Conservation (phyloP, 2,797 vertebrate species). For the Smutsia temminckii region DNA sequence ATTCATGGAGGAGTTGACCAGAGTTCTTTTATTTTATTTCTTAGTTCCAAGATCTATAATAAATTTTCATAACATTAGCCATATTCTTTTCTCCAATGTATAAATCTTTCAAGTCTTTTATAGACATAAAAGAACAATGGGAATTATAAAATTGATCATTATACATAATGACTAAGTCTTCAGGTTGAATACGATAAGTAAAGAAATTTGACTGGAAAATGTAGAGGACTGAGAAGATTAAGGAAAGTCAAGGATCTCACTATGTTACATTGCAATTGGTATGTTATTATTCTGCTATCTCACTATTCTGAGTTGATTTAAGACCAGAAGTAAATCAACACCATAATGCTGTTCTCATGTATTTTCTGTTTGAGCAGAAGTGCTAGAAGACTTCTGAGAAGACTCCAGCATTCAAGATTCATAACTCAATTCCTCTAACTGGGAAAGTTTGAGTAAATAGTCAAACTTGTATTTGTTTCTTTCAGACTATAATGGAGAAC, state of each 20-base stretch:
- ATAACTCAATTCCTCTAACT: background rate
- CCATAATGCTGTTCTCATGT: background rate
- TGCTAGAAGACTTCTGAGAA: conserved; percentile 11
- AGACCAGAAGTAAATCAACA: background rate
- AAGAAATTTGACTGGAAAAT: conserved; percentile 2
- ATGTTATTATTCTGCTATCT: background rate
- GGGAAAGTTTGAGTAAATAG: background rate
- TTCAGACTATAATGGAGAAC: background rate
- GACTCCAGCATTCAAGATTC: background rate
- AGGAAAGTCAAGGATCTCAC: background rate
- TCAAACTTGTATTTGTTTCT: conserved; percentile 36
- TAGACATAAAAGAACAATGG: background rate
- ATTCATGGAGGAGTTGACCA: background rate
- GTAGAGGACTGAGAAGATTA: background rate
- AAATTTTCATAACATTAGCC: background rate
- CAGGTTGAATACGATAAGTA: background rate
- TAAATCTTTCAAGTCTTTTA: background rate
- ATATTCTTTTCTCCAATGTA: background rate
- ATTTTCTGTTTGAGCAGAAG: background rate
- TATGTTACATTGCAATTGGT: background rate
- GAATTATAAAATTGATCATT: background rate
- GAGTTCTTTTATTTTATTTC: background rate
- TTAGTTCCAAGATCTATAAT: background rate
- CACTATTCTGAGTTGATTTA: background rate
- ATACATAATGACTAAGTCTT: background rate